A percentile compares a stretch with the other conserved stretches of the same genome.
Evolutionary conservation across 2,888 invertebrate genomes (phyloP).

Genomic region (Tenthredo scrophulariae): DNA sequence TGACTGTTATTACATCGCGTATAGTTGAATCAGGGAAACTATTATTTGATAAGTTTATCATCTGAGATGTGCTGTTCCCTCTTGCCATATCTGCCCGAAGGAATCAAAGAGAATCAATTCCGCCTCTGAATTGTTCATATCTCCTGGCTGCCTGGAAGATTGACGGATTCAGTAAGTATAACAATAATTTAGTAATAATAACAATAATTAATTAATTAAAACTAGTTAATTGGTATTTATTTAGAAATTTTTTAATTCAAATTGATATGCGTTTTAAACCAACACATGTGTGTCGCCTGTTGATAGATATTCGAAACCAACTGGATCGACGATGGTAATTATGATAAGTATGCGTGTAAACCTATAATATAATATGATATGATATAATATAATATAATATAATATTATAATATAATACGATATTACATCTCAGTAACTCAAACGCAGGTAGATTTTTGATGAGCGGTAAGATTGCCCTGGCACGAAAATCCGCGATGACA

Average conservation of each 20-base stretch:
- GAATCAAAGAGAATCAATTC: neutral
- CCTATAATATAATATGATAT: neutral
- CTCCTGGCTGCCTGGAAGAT: slow-evolving; percentile 4
- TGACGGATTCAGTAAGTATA: neutral
- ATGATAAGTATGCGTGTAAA: neutral
- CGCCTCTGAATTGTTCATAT: neutral
- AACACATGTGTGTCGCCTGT: neutral
- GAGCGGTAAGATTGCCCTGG: slow-evolving; percentile 77
- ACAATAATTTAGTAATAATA: neutral
- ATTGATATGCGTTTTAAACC: neutral
- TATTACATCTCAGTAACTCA: slow-evolving; percentile 59
- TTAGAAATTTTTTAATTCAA: neutral
- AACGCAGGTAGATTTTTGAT: slow-evolving; percentile 76
- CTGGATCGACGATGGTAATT: neutral
- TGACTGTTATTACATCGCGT: neutral
- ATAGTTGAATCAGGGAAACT: neutral
- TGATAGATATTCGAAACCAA: neutral
- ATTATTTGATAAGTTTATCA: neutral
- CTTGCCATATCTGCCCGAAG: neutral
- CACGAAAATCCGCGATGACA: slow-evolving; percentile 78
- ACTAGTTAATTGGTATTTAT: slow-evolving; percentile 2
- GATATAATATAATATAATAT: neutral
- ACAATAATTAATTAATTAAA: neutral
- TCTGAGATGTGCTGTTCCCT: neutral
- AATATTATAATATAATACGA: neutral